Evolutionary conservation across 2,888 invertebrate genomes (phyloP), one percentile per base, ranked within the genome.

Genomic region (Aspidapion aeneum): DNA sequence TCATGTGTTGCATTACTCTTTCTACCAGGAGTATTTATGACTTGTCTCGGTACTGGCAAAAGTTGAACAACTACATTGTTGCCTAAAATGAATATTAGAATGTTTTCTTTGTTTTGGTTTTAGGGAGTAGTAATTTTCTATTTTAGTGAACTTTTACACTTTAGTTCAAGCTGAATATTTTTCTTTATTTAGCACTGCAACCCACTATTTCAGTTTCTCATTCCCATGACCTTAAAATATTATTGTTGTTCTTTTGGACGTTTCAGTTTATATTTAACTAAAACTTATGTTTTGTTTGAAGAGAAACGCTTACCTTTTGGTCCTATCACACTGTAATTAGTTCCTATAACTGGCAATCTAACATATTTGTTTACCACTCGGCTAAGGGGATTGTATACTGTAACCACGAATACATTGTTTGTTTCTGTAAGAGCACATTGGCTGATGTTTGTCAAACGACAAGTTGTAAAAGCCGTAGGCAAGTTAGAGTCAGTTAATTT

Each of bases 311-410:
- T 63, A 87, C 90, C 88, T 67, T 82, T 79, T 1, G 85, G 82
- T 67, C 87, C 88, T 7, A 76, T 80, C 0, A 93, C 87, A 12
- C 75, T 76, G 72, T 88, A 93, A 0, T 75, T 69, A 0, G 76
- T 78, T 71, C 78, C 79, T 1, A 74, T 71, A 0, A 91, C 87
- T 0, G 91, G 91, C 0, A 92, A 72, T 7, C 87, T 82, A 0
- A 90, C 81, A 17, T 85, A 85, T 12, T 85, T 83, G 0, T 78
- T 79, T 0, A 85, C 80, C 0, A 75, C 68, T 79, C 86, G 87
- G 1, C 87, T 88, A 21, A 93, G 72, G 0, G 94, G 93, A 79
- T 96, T 96, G 76, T 93, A 94, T 0, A 91, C 73, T 1, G 92
- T 85, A 12, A 89, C 82, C 73, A 93, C 88, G 63, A 70, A 69